Conservation (phyloP, 2,888 invertebrate species). For the Apamea epomidion region DNA sequence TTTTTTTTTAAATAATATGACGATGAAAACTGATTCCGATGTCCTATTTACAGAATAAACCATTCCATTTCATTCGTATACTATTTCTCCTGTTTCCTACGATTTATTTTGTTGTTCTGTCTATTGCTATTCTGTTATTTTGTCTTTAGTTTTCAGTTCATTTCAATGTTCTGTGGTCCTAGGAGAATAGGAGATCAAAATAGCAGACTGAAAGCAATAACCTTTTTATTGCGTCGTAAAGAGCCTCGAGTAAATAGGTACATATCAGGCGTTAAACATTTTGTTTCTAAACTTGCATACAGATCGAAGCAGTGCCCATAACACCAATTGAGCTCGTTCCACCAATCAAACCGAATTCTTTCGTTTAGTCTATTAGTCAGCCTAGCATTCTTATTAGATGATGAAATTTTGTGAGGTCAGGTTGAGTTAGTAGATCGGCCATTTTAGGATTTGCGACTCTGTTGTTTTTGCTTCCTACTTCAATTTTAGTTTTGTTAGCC, state of each 20-base stretch:
- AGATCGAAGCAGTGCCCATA: conserved; percentile 72
- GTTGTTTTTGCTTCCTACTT: neutral
- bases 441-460: conserved; percentile 7
- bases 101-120: neutral
- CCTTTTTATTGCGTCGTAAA: conserved; percentile 35
- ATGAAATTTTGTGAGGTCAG: conserved; percentile 67
- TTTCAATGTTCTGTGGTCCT: neutral
- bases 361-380: conserved; percentile 78
- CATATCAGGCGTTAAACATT: conserved; percentile 45
- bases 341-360: conserved; percentile 82
- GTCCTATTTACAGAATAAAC: neutral
- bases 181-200: conserved; percentile 6
- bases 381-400: conserved; percentile 77
- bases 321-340: conserved; percentile 82
- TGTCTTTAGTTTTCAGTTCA: neutral
- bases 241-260: conserved; percentile 20
- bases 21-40: neutral
- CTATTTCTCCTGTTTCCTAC: neutral
- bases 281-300: conserved; percentile 61
- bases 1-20: too few relatives aligned
- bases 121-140: neutral
- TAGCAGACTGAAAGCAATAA: conserved; percentile 12
- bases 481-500: too few relatives aligned
- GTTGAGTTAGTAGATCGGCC: conserved; percentile 1
- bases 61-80: neutral